A percentile compares a stretch with the other conserved stretches of the same genome.
phyloP scores from a whole-genome alignment of 2,888 invertebrate genomes.

The Cryptocheilus praepositus region DNA sequence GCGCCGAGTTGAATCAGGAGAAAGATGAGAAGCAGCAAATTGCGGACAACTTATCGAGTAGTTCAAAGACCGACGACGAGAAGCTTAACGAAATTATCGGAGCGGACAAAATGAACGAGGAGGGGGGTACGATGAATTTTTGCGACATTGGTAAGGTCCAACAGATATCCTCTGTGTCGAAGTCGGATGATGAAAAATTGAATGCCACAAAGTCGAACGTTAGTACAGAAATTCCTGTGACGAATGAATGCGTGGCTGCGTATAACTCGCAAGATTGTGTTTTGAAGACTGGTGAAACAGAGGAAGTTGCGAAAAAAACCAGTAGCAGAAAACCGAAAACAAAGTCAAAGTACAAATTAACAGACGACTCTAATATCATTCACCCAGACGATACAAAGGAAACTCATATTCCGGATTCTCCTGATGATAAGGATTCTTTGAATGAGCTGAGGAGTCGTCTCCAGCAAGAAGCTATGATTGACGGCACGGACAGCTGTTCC shows the following conservation, averaged over 20 bases:
- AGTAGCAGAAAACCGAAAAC: background rate
- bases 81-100: constrained; percentile 60
- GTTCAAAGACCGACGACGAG: constrained; percentile 66
- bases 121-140: constrained; percentile 17
- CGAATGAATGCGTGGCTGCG: background rate
- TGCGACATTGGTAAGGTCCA: constrained; percentile 14
- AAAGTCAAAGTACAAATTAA: background rate
- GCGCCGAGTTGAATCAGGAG: background rate
- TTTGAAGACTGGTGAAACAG: background rate
- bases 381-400: too few relatives aligned
- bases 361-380: too few relatives aligned
- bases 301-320: background rate
- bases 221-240: background rate
- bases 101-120: constrained; percentile 27
- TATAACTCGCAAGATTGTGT: background rate
- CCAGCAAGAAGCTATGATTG: constrained; percentile 30
- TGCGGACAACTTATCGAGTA: constrained; percentile 45
- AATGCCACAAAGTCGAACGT: constrained; percentile 49
- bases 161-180: constrained; percentile 44
- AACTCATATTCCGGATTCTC: constrained; percentile 20
- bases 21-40: constrained; percentile 4
- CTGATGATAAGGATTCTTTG: constrained; percentile 26
- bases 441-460: constrained; percentile 28
- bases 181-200: constrained; percentile 61
- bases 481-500: constrained; percentile 46